These are phyloP conservation scores for Phallusia fumigata DNA, from an alignment of 23 tunicate genomes.

Conservation along the genomic window DNA sequence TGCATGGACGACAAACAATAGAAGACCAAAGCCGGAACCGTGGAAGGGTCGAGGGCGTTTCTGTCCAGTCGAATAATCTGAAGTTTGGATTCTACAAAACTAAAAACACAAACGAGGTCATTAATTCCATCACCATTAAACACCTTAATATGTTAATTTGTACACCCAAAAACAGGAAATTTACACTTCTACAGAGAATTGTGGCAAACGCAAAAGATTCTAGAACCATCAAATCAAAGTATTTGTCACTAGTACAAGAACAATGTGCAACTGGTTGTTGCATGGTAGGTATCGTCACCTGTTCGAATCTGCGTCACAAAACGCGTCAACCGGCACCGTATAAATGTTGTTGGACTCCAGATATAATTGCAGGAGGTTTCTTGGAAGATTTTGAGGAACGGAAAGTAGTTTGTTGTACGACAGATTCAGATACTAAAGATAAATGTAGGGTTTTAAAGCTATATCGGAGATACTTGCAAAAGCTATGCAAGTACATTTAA, in stretches of 20 bases:
- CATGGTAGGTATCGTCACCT: too few relatives aligned
- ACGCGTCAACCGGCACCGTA: not conserved
- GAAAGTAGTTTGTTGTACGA: not conserved
- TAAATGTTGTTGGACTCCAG: not conserved
- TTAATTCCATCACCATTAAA: too few relatives aligned
- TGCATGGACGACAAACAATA: not conserved
- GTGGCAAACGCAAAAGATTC: too few relatives aligned
- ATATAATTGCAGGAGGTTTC: not conserved
- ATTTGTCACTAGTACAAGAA: too few relatives aligned
- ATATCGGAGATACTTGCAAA: too few relatives aligned
- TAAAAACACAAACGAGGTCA: not conserved
- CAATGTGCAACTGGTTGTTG: too few relatives aligned
- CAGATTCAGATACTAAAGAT: not conserved
- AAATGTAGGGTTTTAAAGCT: not conserved
- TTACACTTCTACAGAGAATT: too few relatives aligned
- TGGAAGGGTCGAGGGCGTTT: not conserved
- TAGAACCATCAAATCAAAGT: too few relatives aligned
- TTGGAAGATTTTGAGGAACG: not conserved
- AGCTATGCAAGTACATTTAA: too few relatives aligned
- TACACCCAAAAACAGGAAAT: too few relatives aligned
- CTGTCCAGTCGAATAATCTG: not conserved
- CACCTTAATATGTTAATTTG: too few relatives aligned
- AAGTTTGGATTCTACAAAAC: not conserved
- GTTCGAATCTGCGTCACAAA: not conserved
- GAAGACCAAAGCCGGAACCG: not conserved